Percentiles rank a stretch among this genome's conserved stretches.
phyloP scores from a whole-genome alignment of 2,113 vertebrate genomes.

The Orthonyx spaldingii region DNA sequence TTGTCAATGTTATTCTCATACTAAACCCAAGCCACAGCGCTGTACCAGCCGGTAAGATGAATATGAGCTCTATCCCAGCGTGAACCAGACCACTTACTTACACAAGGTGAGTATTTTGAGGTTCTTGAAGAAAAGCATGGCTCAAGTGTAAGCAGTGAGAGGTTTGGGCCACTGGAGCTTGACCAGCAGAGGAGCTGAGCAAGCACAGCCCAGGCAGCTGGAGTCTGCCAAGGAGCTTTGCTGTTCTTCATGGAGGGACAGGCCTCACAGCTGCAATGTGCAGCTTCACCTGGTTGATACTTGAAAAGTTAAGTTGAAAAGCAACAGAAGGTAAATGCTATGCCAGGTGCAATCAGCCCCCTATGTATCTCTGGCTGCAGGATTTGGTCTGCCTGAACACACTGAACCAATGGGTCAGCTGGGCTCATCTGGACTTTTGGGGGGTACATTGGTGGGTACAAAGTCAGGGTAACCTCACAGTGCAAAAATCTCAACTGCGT shows the following conservation, averaged over 20 bases:
- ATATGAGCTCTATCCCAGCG: background rate
- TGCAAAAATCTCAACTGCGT: background rate
- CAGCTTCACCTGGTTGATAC: background rate
- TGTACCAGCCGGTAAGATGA: background rate
- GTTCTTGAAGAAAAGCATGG: background rate
- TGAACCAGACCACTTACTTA: background rate
- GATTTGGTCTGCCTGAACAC: background rate
- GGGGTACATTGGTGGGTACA: rapidly evolving
- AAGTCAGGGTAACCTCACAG: background rate
- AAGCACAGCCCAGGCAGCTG: background rate
- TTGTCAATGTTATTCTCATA: background rate
- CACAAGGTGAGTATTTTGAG: background rate
- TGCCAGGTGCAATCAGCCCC: background rate
- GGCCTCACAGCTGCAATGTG: background rate
- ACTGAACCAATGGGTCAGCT: background rate
- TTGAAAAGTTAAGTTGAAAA: background rate
- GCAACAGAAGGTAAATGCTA: background rate
- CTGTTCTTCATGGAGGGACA: background rate
- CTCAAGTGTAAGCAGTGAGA: rapidly evolving
- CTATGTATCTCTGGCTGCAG: background rate
- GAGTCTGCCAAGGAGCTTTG: background rate
- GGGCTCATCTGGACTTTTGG: background rate
- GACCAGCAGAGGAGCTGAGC: background rate
- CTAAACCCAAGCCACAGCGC: background rate
- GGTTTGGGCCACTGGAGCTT: background rate